Evolutionary conservation across 1,140 invertebrate species (phyloP).

Genomic region (Macrotrachela quadricornifera): DNA sequence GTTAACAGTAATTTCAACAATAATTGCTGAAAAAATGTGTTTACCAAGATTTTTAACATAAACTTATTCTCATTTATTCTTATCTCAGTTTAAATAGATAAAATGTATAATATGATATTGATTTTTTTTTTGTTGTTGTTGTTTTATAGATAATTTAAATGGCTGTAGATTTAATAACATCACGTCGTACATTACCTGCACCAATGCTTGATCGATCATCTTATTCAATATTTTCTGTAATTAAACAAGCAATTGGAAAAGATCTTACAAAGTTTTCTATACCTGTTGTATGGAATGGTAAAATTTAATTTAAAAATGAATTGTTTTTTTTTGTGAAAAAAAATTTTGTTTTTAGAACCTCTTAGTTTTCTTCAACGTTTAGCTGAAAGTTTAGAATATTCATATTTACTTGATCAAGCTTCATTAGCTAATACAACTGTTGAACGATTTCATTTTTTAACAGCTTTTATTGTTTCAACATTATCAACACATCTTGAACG

Average conservation of each 20-base stretch:
- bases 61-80: conserved; percentile 4
- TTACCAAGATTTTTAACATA: conserved; percentile 43
- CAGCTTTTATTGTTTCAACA: background rate
- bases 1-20: conserved; percentile 82
- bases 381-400: conserved; percentile 82
- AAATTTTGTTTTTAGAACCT: conserved; percentile 43
- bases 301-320: conserved; percentile 14
- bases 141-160: too few relatives aligned
- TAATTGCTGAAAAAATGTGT: conserved; percentile 92
- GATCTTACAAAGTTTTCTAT: conserved; percentile 89
- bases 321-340: too few relatives aligned
- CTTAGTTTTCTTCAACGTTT: conserved; percentile 78
- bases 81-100: too few relatives aligned
- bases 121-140: too few relatives aligned
- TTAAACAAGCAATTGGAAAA: conserved; percentile 55
- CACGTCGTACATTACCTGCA: conserved; percentile 46
- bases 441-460: conserved; percentile 14
- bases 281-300: conserved; percentile 74
- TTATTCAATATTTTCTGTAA: conserved; percentile 52
- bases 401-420: conserved; percentile 49
- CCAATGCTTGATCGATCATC: conserved; percentile 48
- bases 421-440: conserved; percentile 36
- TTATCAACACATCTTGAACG: conserved; percentile 1
- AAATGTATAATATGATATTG: too few relatives aligned
- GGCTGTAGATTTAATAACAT: conserved; percentile 31